Conservation (phyloP, 2,797 vertebrate genomes). For the Syndactyla subalaris region DNA sequence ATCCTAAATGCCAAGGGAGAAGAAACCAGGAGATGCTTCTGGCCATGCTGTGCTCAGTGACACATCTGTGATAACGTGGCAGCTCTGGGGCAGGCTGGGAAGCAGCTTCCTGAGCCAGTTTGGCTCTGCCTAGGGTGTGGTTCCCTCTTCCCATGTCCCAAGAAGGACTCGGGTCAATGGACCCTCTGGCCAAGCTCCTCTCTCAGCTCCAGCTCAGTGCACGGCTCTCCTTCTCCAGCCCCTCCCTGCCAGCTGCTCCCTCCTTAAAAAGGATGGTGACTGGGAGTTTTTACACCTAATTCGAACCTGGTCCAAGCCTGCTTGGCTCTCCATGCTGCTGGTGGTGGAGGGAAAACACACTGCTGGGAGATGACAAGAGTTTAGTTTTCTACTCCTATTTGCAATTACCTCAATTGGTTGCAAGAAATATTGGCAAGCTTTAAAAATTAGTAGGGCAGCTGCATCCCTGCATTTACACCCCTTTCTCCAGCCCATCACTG, state of each 20-base stretch:
- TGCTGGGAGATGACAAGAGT: background rate
- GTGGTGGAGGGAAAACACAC: background rate
- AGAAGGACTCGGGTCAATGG: background rate
- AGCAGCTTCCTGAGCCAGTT: background rate
- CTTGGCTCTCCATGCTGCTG: background rate
- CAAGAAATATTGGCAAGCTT: background rate
- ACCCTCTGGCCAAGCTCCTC: background rate
- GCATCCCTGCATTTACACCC: background rate
- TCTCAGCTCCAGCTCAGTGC: accelerated
- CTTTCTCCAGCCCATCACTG: background rate
- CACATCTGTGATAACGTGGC: accelerated
- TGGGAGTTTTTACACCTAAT: background rate
- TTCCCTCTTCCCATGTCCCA: background rate
- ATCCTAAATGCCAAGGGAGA: background rate
- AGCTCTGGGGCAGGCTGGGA: background rate
- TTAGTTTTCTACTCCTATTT: background rate
- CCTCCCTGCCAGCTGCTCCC: background rate
- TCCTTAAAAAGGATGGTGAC: background rate
- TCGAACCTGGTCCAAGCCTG: background rate
- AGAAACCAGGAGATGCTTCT: background rate
- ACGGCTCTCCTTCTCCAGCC: background rate
- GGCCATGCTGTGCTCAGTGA: background rate
- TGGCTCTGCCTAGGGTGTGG: background rate
- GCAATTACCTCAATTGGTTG: background rate
- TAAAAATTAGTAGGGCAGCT: background rate